Conservation (phyloP, 2,797 vertebrate species). For the Sebastolobus alascanus region DNA sequence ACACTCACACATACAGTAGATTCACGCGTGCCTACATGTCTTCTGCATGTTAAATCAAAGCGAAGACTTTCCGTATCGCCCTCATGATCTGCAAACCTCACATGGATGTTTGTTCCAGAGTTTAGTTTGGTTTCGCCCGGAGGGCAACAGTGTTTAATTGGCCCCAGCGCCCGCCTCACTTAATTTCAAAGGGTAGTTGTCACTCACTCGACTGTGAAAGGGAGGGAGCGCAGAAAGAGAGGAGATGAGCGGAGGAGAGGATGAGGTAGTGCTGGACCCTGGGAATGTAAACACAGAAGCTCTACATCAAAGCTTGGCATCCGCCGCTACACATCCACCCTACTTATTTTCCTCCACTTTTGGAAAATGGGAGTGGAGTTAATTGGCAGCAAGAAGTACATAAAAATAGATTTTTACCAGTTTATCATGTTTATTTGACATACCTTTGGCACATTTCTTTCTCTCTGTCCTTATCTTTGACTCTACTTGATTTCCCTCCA, state of each 20-base stretch:
- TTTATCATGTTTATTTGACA: background rate
- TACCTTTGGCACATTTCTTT: background rate
- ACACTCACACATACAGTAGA: constrained; percentile 17
- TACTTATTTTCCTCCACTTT: background rate
- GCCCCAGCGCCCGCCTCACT: constrained; percentile 29
- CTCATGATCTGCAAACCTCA: background rate
- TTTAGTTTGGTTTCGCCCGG: constrained; percentile 19
- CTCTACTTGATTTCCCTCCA: constrained; percentile 21
- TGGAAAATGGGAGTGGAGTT: constrained; percentile 13
- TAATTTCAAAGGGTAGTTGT: constrained; percentile 63
- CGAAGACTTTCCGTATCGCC: constrained; percentile 9
- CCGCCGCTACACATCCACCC: background rate
- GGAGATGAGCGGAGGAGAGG: constrained; percentile 32
- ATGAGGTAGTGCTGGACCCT: constrained; percentile 45
- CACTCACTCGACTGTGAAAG: constrained; percentile 50
- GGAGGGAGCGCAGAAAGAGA: constrained; percentile 11
- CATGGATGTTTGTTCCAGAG: constrained; percentile 8
- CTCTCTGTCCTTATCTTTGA: background rate
- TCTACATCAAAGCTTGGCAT: constrained; percentile 44
- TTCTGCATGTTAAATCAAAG: constrained; percentile 14
- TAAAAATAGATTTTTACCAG: background rate
- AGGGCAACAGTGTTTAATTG: constrained; percentile 52
- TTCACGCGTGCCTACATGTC: constrained; percentile 36
- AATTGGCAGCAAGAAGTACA: constrained; percentile 35
- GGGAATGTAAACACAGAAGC: constrained; percentile 69